Conservation (phyloP, 2,888 invertebrate genomes). For the Iphiclides podalirius region DNA sequence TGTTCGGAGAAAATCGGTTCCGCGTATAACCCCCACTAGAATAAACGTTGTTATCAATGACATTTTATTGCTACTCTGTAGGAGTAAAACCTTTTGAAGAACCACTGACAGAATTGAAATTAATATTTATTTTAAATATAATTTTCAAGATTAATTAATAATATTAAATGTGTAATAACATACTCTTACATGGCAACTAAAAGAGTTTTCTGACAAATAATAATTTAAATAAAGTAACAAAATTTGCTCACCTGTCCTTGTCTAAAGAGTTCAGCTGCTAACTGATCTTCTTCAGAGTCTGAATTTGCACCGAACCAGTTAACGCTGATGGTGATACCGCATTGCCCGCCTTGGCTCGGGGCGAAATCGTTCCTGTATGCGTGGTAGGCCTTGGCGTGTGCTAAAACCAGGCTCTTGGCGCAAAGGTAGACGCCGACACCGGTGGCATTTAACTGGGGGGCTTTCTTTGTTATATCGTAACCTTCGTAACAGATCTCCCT, state of each 20-base stretch:
- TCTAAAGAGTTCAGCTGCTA: slow-evolving; percentile 42
- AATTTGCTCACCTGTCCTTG: background rate
- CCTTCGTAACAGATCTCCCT: slow-evolving; percentile 56
- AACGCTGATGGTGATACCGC: slow-evolving; percentile 41
- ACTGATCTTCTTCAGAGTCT: slow-evolving; percentile 46
- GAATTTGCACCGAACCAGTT: slow-evolving; percentile 48
- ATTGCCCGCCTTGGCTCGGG: slow-evolving; percentile 37
- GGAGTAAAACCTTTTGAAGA: too few species aligned
- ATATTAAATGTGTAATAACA: too few species aligned
- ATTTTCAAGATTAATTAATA: too few species aligned
- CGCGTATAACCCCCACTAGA: slow-evolving; percentile 69
- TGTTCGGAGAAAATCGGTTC: slow-evolving; percentile 69
- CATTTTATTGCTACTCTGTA: too few species aligned
- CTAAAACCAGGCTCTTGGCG: slow-evolving; percentile 64
- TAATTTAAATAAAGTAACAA: too few species aligned
- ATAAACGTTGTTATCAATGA: too few species aligned
- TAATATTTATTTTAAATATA: too few species aligned
- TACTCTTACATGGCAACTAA: too few species aligned
- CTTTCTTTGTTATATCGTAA: slow-evolving; percentile 54
- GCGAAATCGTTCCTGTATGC: slow-evolving; percentile 57
- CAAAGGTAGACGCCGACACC: slow-evolving; percentile 72
- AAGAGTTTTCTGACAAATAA: too few species aligned
- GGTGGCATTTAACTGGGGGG: slow-evolving; percentile 54
- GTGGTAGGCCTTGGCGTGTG: slow-evolving; percentile 74
- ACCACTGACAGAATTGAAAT: too few species aligned